These are phyloP conservation scores for Theonella swinhoei DNA, from an alignment of 37 sponge, comb jelly and placozoan species.

Conservation along the genomic window DNA sequence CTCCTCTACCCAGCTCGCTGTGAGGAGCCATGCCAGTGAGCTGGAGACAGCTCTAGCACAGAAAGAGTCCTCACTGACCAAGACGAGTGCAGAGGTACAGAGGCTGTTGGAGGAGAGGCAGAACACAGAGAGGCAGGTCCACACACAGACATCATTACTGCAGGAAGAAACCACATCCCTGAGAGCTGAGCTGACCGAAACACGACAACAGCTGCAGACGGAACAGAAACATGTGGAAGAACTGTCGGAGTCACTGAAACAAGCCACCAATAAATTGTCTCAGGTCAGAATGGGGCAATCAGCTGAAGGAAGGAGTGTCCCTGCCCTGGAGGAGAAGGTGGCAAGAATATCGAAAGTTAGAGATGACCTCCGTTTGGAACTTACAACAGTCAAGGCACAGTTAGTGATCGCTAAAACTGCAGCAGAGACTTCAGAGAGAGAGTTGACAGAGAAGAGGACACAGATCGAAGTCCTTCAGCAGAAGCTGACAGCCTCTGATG, in stretches of 20 bases:
- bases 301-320: neutral
- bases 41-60: slow-evolving; percentile 68
- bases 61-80: slow-evolving; percentile 48
- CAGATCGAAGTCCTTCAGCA: slow-evolving; percentile 53
- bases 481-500: slow-evolving; percentile 38
- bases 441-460: slow-evolving; percentile 36
- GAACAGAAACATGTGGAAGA: slow-evolving; percentile 33
- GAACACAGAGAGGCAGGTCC: slow-evolving; percentile 19
- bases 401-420: slow-evolving; percentile 17
- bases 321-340: neutral
- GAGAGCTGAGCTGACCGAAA: slow-evolving; percentile 6
- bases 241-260: slow-evolving; percentile 4
- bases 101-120: slow-evolving; percentile 52
- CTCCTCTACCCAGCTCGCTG: slow-evolving; percentile 41
- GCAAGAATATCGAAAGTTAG: slow-evolving; percentile 7
- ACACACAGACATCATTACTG: neutral
- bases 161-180: slow-evolving; percentile 7
- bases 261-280: neutral
- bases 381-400: slow-evolving; percentile 36
- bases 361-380: slow-evolving; percentile 36
- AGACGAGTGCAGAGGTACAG: slow-evolving; percentile 42
- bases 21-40: slow-evolving; percentile 58
- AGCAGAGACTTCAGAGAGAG: slow-evolving; percentile 36
- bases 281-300: neutral
- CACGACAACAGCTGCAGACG: slow-evolving; percentile 13